These are phyloP conservation scores for Leistus spinibarbis DNA, from an alignment of 2,888 invertebrate genomes.

Conservation along the genomic window DNA sequence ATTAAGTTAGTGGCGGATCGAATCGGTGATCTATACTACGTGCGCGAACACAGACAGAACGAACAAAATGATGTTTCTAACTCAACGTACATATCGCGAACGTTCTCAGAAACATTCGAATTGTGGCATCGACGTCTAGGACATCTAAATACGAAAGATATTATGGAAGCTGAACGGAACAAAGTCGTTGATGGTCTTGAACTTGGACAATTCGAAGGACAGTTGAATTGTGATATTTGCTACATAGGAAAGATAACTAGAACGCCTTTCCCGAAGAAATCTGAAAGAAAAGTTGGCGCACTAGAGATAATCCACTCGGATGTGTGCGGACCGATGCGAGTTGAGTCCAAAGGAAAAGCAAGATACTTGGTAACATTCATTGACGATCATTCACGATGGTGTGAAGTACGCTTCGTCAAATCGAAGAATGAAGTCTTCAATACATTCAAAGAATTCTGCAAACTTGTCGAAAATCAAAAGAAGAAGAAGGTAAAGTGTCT, in stretches of 20 bases:
- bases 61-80: too few relatives aligned
- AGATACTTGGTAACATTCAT: constrained; percentile 1
- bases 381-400: constrained; percentile 6
- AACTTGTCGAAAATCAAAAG: constrained; percentile 16
- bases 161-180: neutral
- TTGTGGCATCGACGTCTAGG: constrained; percentile 5
- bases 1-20: neutral
- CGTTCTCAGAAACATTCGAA: neutral
- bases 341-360: neutral
- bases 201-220: neutral
- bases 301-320: neutral
- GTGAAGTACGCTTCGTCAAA: constrained; percentile 1
- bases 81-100: too few relatives aligned
- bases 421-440: neutral
- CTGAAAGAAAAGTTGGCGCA: neutral
- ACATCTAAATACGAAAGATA: neutral
- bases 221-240: neutral
- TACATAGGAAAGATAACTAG: neutral
- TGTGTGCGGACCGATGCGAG: neutral
- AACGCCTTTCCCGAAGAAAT: neutral
- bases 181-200: neutral
- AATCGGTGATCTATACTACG: neutral
- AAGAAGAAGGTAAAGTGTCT: constrained; percentile 39
- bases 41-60: neutral
- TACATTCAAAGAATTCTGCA: neutral